Evolutionary conservation across 2,797 vertebrate species (phyloP).

Genomic region (Coendou prehensilis): DNA sequence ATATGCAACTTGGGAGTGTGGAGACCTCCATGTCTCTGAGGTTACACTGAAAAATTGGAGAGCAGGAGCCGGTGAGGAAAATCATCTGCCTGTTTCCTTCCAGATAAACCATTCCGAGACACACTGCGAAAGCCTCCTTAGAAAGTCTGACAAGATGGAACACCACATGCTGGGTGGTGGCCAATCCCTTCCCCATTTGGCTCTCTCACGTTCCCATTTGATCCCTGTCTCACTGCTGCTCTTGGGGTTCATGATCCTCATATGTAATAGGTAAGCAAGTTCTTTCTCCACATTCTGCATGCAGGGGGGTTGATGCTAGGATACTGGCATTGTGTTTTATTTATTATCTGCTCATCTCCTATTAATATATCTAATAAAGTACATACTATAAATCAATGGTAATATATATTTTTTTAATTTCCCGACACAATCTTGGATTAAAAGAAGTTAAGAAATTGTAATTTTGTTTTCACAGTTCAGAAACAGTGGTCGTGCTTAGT

Average conservation of each 20-base stretch:
- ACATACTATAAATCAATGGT: not conserved
- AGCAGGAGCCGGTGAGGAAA: not conserved
- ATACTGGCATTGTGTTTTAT: not conserved
- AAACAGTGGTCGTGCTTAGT: slow-evolving; percentile 14
- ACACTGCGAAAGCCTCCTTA: not conserved
- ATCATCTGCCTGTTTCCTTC: not conserved
- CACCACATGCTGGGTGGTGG: not conserved
- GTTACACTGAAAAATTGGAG: not conserved
- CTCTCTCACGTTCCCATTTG: not conserved
- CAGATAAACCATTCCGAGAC: not conserved
- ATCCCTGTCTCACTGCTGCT: not conserved
- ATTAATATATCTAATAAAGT: not conserved
- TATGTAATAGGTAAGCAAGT: not conserved
- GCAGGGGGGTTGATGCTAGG: not conserved
- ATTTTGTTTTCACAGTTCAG: not conserved
- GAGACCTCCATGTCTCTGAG: not conserved
- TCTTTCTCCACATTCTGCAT: not conserved
- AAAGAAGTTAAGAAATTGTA: slow-evolving; percentile 26
- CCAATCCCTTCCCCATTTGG: not conserved
- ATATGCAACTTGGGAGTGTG: not conserved
- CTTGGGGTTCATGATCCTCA: not conserved
- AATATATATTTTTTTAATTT: not conserved
- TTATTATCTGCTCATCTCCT: not conserved
- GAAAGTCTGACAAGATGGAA: not conserved
- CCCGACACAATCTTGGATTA: slow-evolving; percentile 4